Conservation (phyloP, 2,888 invertebrate genomes). For the Drosophila falleni region DNA sequence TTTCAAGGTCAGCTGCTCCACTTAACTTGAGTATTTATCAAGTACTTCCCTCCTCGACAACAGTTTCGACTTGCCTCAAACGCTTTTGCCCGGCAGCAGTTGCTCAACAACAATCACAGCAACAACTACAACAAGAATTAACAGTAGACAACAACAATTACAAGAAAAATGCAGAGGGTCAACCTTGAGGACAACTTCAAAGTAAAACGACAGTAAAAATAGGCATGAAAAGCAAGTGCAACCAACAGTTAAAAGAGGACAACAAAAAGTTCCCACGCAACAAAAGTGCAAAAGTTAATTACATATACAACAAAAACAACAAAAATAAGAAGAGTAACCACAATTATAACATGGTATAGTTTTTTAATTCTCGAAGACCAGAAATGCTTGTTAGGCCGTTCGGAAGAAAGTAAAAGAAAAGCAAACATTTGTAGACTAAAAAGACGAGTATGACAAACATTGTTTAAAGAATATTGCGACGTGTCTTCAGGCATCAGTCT, state of each 20-base stretch:
- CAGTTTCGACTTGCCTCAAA: constrained; percentile 16
- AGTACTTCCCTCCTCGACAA: constrained; percentile 23
- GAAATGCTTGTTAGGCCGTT: constrained; percentile 28
- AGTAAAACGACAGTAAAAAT: constrained; percentile 20
- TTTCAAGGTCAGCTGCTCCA: constrained; percentile 51
- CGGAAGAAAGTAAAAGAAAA: constrained; percentile 62
- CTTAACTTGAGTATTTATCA: constrained; percentile 29
- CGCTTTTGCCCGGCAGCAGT: constrained; percentile 41
- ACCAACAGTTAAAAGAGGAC: constrained; percentile 29
- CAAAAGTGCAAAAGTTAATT: constrained; percentile 51
- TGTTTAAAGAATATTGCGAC: constrained; percentile 53
- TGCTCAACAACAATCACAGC: constrained; percentile 44
- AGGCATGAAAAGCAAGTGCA: constrained; percentile 50
- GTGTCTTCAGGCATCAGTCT: constrained; percentile 35
- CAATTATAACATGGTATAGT: constrained; percentile 35
- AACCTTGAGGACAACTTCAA: constrained; percentile 56
- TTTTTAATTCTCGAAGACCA: constrained; percentile 49
- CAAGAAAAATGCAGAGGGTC: constrained; percentile 21
- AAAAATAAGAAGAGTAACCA: constrained; percentile 12
- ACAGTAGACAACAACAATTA: constrained; percentile 4
- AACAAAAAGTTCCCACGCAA: constrained; percentile 58
- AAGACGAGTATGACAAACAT: constrained; percentile 28
- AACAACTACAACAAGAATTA: constrained; percentile 29
- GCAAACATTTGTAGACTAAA: constrained; percentile 27
- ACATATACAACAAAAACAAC: constrained; percentile 14